These are phyloP conservation scores for Latrodectus hesperus DNA, from an alignment of 2,888 invertebrate genomes.

Conservation along the genomic window DNA sequence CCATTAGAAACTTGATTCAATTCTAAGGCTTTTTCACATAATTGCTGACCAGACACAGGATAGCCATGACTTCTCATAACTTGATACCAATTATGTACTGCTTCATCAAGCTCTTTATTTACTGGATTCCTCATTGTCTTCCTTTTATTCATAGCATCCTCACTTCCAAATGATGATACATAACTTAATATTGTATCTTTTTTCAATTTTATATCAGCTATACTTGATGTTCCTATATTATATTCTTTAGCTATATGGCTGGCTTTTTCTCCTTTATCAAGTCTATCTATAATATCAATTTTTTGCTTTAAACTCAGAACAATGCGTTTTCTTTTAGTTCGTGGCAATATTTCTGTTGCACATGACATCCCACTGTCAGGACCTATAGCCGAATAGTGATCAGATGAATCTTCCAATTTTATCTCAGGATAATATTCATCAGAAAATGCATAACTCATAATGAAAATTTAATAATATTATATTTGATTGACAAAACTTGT, in stretches of 20 bases:
- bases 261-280: conserved; percentile 22
- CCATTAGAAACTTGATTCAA: conserved; percentile 45
- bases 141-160: conserved; percentile 18
- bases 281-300: conserved; percentile 23
- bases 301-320: conserved; percentile 30
- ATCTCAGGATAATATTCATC: no score
- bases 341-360: not conserved
- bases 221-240: conserved; percentile 49
- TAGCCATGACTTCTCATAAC: conserved; percentile 29
- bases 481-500: no score
- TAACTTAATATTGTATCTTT: conserved; percentile 27
- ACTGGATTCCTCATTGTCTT: conserved; percentile 52
- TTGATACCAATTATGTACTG: conserved; percentile 55
- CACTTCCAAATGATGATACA: conserved; percentile 15
- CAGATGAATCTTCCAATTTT: no score
- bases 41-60: conserved; percentile 53
- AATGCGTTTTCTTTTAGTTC: conserved; percentile 30
- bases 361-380: not conserved
- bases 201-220: conserved; percentile 25
- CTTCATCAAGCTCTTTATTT: conserved; percentile 52
- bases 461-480: no score
- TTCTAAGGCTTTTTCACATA: conserved; percentile 65
- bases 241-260: conserved; percentile 19
- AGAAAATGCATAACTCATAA: no score
- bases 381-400: no score